phyloP scores from a whole-genome alignment of 1,140 invertebrate genomes.

The Hesperophylax magnus region DNA sequence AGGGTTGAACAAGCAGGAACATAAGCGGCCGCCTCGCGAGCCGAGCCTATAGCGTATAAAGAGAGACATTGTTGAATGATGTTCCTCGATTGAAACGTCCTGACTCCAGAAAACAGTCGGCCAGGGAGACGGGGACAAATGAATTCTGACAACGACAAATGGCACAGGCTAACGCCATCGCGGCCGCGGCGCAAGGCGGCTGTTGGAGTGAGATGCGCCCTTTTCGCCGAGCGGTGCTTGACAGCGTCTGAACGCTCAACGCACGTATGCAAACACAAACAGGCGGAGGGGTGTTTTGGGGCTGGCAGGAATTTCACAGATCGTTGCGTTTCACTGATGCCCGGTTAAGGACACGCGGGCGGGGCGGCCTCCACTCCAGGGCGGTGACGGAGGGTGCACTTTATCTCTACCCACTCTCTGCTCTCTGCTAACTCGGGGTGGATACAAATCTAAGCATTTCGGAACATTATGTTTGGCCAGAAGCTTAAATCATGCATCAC shows the following conservation, averaged over 20 bases:
- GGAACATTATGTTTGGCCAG: too few species aligned
- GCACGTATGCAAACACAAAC: conserved; percentile 49
- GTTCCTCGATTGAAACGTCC: conserved; percentile 19
- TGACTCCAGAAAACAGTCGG: conserved; percentile 28
- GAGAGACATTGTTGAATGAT: conserved; percentile 19
- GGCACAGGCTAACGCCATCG: not conserved
- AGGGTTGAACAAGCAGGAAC: not conserved
- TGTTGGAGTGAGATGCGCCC: not conserved
- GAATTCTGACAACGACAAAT: conserved; percentile 19
- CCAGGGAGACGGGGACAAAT: conserved; percentile 32
- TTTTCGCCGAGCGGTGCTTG: conserved; percentile 3
- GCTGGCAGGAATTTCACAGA: conserved; percentile 50
- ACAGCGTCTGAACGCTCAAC: conserved; percentile 7
- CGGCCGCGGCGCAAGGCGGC: not conserved
- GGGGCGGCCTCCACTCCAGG: too few species aligned
- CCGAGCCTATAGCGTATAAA: not conserved
- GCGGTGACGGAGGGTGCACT: too few species aligned
- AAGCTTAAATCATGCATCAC: too few species aligned
- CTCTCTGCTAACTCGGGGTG: too few species aligned
- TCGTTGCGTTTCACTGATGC: conserved; percentile 46
- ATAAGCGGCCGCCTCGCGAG: not conserved
- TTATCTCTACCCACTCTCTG: too few species aligned
- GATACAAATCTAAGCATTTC: too few species aligned
- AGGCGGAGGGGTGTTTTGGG: conserved; percentile 32
- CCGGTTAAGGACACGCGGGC: conserved; percentile 1